Base-by-base conservation (phyloP, 2,888 invertebrate genomes). In the Serrognathus titanus region DNA sequence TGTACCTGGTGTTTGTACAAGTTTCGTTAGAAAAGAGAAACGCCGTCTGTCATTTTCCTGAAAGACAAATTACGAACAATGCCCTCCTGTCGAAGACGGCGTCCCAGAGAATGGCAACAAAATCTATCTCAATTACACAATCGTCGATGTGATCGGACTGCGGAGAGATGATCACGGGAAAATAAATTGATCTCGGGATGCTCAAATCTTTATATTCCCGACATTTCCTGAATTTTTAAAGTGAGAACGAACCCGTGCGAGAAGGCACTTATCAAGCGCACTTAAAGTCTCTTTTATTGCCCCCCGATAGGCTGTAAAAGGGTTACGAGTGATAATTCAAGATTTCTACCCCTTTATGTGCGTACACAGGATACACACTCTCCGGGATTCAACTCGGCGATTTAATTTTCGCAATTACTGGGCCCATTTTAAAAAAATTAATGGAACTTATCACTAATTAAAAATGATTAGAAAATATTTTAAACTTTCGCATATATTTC, bases 241-340 rank as follows among this genome's bases (percentile, higher is more conserved):
- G 68, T 68, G 68, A 66, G 64, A 65, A 62, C 66, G 69, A 64
- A 64, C 63, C 63, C 70, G 67, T 12, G 70, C 68, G 67, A 67
- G 69, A 67, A 69, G n/a, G 71, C 74, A 73, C 74, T 75, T 75
- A 75, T 75, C 75, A 75, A 72, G 72, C 74, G 74, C 77, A 75
- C 75, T 77, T 76, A 74, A 75, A 74, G 73, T 71, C 72, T 65
- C 72, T 74, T 77, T 78, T 78, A 78, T 78, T 75, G 72, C 72
- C 75, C 78, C 77, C 78, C 72, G 72, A 77, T 74, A 76, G 77
- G 74, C 71, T 72, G 76, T 78, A 76, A 78, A 78, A 78, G 77
- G 77, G 78, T 78, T 78, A 75, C 73, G 71, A 71, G 73, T 74
- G 74, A 76, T 77, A 76, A 76, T 76, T 77, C 73, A 75, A 68